Evolutionary conservation across 2,888 invertebrate genomes (phyloP).

Genomic region (Conus canariensis): DNA sequence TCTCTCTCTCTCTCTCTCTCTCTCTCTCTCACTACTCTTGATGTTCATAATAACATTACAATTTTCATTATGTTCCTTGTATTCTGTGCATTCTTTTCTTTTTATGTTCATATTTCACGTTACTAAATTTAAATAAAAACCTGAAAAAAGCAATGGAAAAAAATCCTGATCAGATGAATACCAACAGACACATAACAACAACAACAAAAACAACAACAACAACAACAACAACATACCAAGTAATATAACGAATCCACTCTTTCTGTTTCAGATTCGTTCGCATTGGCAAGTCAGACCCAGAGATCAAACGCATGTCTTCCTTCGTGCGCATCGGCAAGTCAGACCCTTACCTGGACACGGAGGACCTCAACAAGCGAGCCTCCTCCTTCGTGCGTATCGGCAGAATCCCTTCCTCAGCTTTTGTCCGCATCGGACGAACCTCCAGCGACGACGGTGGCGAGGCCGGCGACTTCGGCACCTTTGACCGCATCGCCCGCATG

Average conservation of each 20-base stretch:
- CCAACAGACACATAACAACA: neutral
- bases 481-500: conserved; percentile 43
- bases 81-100: no score
- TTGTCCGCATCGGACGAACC: conserved; percentile 52
- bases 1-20: neutral
- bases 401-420: conserved; percentile 51
- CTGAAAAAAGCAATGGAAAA: no score
- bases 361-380: conserved; percentile 38
- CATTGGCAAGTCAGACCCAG: conserved; percentile 47
- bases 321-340: conserved; percentile 56
- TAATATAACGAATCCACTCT: neutral
- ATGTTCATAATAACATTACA: no score
- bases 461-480: conserved; percentile 35
- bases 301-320: conserved; percentile 40
- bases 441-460: neutral
- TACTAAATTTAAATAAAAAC: no score
- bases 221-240: neutral
- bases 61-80: no score
- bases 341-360: conserved; percentile 28
- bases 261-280: conserved; percentile 51
- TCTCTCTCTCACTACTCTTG: no score
- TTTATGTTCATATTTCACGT: no score
- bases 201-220: neutral
- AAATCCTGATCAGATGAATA: no score
- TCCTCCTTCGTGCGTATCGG: conserved; percentile 58